These are phyloP conservation scores for Drosophila antonietae DNA, from an alignment of 2,888 invertebrate species.

Conservation along the genomic window DNA sequence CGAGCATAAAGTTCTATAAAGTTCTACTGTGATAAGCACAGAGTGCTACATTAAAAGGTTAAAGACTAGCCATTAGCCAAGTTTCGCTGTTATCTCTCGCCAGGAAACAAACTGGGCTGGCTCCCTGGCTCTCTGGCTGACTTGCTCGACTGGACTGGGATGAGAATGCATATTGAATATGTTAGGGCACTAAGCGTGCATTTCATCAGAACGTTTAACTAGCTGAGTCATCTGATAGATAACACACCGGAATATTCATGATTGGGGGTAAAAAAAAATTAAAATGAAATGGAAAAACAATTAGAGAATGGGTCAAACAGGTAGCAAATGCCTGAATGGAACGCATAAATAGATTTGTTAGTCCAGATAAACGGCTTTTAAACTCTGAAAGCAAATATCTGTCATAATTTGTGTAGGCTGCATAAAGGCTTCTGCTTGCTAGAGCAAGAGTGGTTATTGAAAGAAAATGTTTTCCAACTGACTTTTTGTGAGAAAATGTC, in stretches of 20 bases:
- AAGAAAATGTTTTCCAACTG: conserved; percentile 6
- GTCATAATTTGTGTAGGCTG: conserved; percentile 58
- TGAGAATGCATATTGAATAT: conserved; percentile 61
- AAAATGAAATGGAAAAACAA: conserved; percentile 39
- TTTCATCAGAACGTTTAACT: conserved; percentile 65
- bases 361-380: conserved; percentile 55
- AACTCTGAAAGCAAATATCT: conserved; percentile 58
- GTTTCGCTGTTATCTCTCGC: conserved; percentile 59
- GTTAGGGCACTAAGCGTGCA: conserved; percentile 29
- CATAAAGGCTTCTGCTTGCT: conserved; percentile 11
- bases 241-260: conserved; percentile 59
- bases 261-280: conserved; percentile 7
- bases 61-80: conserved; percentile 78
- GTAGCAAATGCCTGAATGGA: conserved; percentile 41
- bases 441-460: conserved; percentile 14
- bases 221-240: conserved; percentile 69
- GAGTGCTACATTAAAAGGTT: conserved; percentile 76
- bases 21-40: conserved; percentile 62
- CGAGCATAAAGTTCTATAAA: conserved; percentile 60
- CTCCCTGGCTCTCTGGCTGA: neutral
- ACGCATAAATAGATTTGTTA: conserved; percentile 54
- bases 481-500: conserved; percentile 28
- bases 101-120: conserved; percentile 30
- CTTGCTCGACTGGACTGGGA: conserved; percentile 13
- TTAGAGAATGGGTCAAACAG: conserved; percentile 57